Conservation (phyloP, 1,140 invertebrate species). For the Ostrea denselamellosa region DNA sequence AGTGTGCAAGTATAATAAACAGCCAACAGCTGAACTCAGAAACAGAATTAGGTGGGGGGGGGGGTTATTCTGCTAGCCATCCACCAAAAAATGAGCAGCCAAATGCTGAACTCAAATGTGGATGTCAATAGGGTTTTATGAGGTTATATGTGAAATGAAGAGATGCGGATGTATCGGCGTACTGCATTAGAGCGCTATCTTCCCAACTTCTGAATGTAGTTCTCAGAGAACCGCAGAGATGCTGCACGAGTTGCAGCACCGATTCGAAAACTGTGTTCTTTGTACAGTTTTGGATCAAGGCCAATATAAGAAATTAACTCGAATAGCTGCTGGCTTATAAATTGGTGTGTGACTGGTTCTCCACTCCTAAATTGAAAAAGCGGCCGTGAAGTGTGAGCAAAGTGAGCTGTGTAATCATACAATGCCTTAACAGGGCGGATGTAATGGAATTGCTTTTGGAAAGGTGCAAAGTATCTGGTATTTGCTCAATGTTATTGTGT, state of each 20-base stretch:
- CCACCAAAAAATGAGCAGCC: too few relatives aligned
- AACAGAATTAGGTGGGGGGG: too few relatives aligned
- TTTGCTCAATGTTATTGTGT: neutral
- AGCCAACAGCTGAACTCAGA: too few relatives aligned
- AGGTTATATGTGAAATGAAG: neutral
- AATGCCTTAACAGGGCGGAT: neutral
- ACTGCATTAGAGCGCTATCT: slow-evolving; percentile 50
- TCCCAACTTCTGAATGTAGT: slow-evolving; percentile 40
- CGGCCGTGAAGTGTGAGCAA: neutral
- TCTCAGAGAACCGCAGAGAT: slow-evolving; percentile 29
- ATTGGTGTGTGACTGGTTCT: neutral
- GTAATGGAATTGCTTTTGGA: neutral
- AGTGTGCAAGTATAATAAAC: too few relatives aligned
- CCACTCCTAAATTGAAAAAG: slow-evolving; percentile 22
- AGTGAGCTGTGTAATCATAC: neutral
- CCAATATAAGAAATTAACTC: neutral
- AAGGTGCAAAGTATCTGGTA: neutral
- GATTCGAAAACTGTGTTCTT: slow-evolving; percentile 45
- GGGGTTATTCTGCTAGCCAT: too few relatives aligned
- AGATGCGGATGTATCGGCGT: slow-evolving; percentile 41
- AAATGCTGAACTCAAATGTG: too few relatives aligned
- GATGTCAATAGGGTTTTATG: too few relatives aligned
- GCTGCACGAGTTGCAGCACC: slow-evolving; percentile 39
- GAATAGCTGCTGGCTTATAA: slow-evolving; percentile 15
- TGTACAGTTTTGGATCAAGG: neutral